Evolutionary conservation across 2,888 invertebrate species (phyloP).

Genomic region (Neoascia interrupta): DNA sequence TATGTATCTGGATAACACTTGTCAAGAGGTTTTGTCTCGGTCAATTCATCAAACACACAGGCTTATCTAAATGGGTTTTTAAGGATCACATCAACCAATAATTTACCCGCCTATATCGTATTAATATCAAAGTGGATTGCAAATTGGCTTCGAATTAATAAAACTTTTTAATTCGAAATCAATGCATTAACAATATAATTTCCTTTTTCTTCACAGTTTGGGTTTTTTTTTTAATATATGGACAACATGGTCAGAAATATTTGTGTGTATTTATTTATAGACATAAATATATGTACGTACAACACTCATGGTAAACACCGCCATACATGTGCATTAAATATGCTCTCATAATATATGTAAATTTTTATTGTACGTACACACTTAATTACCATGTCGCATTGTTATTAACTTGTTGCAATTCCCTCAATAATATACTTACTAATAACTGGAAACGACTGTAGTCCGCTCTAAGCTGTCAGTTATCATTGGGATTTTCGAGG

Average conservation of each 20-base stretch:
- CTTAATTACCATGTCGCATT: slow-evolving; percentile 15
- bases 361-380: slow-evolving; percentile 6
- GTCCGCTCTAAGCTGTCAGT: slow-evolving; percentile 12
- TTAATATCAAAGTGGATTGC: no score
- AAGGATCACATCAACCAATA: no score
- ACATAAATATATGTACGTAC: slow-evolving; percentile 7
- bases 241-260: background rate
- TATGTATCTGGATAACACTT: no score
- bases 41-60: no score
- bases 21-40: no score
- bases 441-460: slow-evolving; percentile 9
- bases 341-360: slow-evolving; percentile 8
- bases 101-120: no score
- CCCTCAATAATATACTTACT: slow-evolving; percentile 12
- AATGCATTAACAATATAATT: no score
- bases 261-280: slow-evolving; percentile 20
- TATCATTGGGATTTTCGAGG: slow-evolving; percentile 3
- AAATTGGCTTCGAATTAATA: no score
- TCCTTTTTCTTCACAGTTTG: no score
- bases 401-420: slow-evolving; percentile 55
- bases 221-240: no score
- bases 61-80: no score
- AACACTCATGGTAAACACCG: background rate
- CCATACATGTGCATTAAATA: slow-evolving; percentile 1
- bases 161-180: no score